Evolutionary conservation across 2,797 vertebrate genomes (phyloP), one percentile per base, ranked within the genome.

Genomic region (Chelonia mydas): DNA sequence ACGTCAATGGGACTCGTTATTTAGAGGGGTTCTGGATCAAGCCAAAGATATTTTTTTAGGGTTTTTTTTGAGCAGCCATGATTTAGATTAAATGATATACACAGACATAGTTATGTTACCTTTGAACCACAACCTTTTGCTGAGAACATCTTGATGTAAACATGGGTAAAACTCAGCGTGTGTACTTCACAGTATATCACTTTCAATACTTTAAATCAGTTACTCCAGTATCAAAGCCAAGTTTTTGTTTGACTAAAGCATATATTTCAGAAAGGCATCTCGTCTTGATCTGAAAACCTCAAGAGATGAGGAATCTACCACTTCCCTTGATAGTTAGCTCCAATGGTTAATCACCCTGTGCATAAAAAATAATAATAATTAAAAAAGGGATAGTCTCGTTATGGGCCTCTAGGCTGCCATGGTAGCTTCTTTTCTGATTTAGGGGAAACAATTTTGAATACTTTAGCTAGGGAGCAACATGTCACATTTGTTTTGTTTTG

Each of bases 81-180:
- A 68, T 33, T 37, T 19, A 68, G 16, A 19, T 68, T 68, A 68
- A 16, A 65, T 65, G 65, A 37, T 41, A n/a, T 72, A 23, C 65
- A 72, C 5, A 37, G n/a, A 11, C 65, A 72, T 72, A 23, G 2
- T 72, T 41, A 77, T 8, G 13, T 77, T 77, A 77, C 27, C 74
- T 47, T 77, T 47, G 25, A 28, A 47, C 13, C 45, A 77, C 7
- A 47, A 31, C 12, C 25, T 47, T 49, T 54, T 77, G 6, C 72
- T 49, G 41, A 47, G 15, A 77, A 27, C 7, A 49, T 31, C 12
- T 45, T 77, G 27, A 31, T 31, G 74, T 72, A 21, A 72, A 27
- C 12, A 3, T 31, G 45, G 6, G 7, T 2, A 11, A 92, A 83
- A 5, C 0, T 2, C 2, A 81, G 7, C 21, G 74, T 27, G 19